Base-by-base conservation (phyloP, 2,888 invertebrate genomes). In the Trissonchulus sp. region DNA sequence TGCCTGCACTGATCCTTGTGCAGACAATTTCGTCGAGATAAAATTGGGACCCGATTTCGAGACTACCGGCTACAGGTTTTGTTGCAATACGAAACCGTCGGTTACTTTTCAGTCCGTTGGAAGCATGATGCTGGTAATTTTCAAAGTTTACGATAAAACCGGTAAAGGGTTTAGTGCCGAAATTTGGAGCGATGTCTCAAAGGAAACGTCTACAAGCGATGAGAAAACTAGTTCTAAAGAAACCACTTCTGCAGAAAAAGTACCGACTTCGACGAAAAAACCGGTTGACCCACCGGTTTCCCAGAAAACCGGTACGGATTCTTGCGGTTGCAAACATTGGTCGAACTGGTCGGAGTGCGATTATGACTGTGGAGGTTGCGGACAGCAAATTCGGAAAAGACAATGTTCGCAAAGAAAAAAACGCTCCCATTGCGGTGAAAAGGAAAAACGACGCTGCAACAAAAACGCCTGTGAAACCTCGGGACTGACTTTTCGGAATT, bases 361-460 rank as follows among this genome's bases (percentile, higher is more conserved):
- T 2, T 81, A 82, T 74, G 77, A 80, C 74, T 83, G 83, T 77
- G 83, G 83, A 38, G 83, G 83, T 1, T 83, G 83, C 75, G 83
- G 83, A 3, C 74, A 76, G 69, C 75, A 79, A 15, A 76, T 62
- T 30, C 76, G 83, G 63, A 78, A 73, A 2, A 68, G 83, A n/a
- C 8, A 23, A 3, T 77, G 77, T 31, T 8, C 15, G 71, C 37
- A 30, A 33, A 1, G 34, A 3, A 23, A 1, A 0, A n/a, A 28
- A 2, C n/a, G 63, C 30, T 31, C 73, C 2, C 33, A n/a, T 3
- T 77, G 77, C 60, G 74, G 68, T 71, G 71, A 73, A 34, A 65
- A 23, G 37, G 83, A 84, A 73, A 81, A 82, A 74, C 79, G 82
- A 1, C 79, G 80, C 0, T 83, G 83, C 76, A 82, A 83, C 76